These are phyloP conservation scores for Temnopleurus reevesii DNA, from an alignment of 53 echinoderm and acorn worm species.

Conservation along the genomic window DNA sequence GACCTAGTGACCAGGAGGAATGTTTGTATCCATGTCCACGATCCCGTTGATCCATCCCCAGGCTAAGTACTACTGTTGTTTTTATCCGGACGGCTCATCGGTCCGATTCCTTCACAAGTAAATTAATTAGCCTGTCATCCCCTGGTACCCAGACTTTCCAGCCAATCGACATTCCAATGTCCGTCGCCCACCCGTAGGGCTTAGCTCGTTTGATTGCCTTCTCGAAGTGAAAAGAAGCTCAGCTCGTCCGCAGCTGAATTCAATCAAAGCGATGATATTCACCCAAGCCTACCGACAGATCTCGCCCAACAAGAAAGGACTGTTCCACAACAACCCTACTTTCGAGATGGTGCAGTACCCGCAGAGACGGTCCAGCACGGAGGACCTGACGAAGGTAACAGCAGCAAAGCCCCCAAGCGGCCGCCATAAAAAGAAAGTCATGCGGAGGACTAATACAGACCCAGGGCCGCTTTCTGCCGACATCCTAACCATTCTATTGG, in stretches of 20 bases:
- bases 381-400: slow-evolving; percentile 64
- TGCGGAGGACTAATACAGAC: slow-evolving; percentile 62
- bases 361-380: slow-evolving; percentile 60
- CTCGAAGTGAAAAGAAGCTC: neutral
- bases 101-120: neutral
- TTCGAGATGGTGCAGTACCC: slow-evolving; percentile 88
- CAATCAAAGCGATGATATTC: slow-evolving; percentile 64
- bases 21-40: slow-evolving; percentile 48
- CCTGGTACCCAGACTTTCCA: neutral
- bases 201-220: neutral
- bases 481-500: slow-evolving; percentile 45
- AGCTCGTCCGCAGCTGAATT: slow-evolving; percentile 23
- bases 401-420: slow-evolving; percentile 68
- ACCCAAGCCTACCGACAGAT: slow-evolving; percentile 65
- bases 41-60: slow-evolving; percentile 46
- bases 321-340: slow-evolving; percentile 80
- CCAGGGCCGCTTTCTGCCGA: slow-evolving; percentile 59
- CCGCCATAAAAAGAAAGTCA: slow-evolving; percentile 48
- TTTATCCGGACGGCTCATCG: neutral
- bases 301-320: slow-evolving; percentile 55
- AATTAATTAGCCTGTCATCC: neutral
- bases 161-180: slow-evolving; percentile 59
- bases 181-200: slow-evolving; percentile 5
- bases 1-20: slow-evolving; percentile 27
- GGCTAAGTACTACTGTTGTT: slow-evolving; percentile 8